Evolutionary conservation across 1,140 invertebrate genomes (phyloP).

Genomic region (Ectropis grisescens): DNA sequence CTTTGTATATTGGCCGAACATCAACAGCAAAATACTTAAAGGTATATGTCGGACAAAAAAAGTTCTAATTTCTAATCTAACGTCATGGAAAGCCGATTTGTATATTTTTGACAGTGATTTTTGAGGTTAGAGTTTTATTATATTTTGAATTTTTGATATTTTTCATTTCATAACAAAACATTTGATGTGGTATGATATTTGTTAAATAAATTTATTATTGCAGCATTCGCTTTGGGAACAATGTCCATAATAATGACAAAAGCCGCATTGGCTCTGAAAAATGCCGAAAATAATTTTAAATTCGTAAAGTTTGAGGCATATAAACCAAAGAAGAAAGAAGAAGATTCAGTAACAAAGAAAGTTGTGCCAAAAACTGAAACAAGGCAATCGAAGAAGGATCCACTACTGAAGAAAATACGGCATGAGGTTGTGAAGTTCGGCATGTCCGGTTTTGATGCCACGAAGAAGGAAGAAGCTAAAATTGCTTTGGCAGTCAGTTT

Average conservation of each 20-base stretch:
- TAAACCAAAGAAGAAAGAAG: slow-evolving; percentile 63
- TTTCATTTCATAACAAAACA: too few relatives aligned
- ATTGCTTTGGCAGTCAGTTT: slow-evolving; percentile 74
- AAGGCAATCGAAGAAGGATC: slow-evolving; percentile 34
- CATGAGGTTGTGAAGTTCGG: slow-evolving; percentile 79
- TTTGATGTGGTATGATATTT: too few relatives aligned
- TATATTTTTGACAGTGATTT: too few relatives aligned
- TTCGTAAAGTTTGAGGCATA: slow-evolving; percentile 62
- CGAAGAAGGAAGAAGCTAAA: slow-evolving; percentile 73
- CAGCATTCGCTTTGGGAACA: too few relatives aligned
- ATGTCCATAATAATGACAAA: slow-evolving; percentile 66
- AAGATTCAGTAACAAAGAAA: neutral
- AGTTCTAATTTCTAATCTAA: too few relatives aligned
- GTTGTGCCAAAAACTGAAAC: slow-evolving; percentile 12
- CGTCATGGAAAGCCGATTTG: too few relatives aligned
- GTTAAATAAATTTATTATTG: too few relatives aligned
- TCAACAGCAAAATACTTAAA: too few relatives aligned
- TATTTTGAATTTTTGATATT: too few relatives aligned
- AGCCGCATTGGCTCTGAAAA: slow-evolving; percentile 65
- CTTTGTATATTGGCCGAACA: too few relatives aligned
- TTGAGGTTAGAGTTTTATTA: too few relatives aligned
- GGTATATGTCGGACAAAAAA: too few relatives aligned
- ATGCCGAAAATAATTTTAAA: slow-evolving; percentile 54
- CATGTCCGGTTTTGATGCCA: slow-evolving; percentile 73
- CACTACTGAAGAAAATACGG: slow-evolving; percentile 72